Conservation (phyloP, 2,113 vertebrate genomes). For the Melanerpes formicivorus region DNA sequence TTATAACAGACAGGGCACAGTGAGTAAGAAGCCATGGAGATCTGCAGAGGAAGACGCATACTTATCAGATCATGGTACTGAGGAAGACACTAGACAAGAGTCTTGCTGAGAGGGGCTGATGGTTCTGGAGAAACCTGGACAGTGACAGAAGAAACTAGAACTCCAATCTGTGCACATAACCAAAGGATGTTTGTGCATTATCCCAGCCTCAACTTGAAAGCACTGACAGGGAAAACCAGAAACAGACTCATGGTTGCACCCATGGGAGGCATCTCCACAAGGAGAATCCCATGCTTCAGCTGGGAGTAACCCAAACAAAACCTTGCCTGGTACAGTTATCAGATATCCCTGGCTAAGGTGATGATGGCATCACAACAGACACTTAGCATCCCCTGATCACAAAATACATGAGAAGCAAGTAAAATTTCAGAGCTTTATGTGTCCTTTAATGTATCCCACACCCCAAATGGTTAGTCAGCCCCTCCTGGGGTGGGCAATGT, state of each 20-base stretch:
- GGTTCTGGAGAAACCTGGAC: not conserved
- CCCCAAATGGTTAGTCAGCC: not conserved
- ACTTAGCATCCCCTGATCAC: not conserved
- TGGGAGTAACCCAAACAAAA: not conserved
- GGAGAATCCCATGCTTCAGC: not conserved
- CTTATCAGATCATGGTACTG: not conserved
- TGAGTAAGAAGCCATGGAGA: not conserved
- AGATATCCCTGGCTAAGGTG: not conserved
- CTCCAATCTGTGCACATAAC: not conserved
- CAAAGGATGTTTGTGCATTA: not conserved
- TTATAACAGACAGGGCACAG: not conserved
- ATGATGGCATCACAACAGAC: not conserved
- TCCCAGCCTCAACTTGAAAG: not conserved
- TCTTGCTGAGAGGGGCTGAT: not conserved
- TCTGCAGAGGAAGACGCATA: not conserved
- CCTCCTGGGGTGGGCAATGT: not conserved
- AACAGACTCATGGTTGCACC: not conserved
- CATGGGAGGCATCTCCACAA: not conserved
- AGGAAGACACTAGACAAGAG: not conserved
- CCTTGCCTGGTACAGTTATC: not conserved
- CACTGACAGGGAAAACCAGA: not conserved
- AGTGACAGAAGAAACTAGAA: not conserved
- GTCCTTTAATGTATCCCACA: not conserved
- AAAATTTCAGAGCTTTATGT: not conserved
- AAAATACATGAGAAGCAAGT: not conserved